phyloP scores from a whole-genome alignment of 2,888 invertebrate genomes.

The Odontothrips loti region DNA sequence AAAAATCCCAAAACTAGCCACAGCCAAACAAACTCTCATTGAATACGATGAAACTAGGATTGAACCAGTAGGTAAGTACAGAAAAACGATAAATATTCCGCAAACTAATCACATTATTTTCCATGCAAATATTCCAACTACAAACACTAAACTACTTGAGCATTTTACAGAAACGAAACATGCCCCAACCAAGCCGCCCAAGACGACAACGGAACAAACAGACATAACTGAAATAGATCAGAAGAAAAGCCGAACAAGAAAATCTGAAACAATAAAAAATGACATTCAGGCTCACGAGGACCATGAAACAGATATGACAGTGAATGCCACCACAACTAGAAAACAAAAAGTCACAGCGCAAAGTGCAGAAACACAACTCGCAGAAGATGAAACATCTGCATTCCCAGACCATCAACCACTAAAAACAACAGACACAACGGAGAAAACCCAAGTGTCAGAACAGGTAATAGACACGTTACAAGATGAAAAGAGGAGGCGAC shows the following conservation, averaged over 20 bases:
- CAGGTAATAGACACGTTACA: slow-evolving; percentile 27
- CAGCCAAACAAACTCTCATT: too few species aligned
- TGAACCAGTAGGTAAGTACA: background rate
- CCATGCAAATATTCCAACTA: too few species aligned
- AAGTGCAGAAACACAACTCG: slow-evolving; percentile 26
- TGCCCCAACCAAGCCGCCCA: slow-evolving; percentile 34
- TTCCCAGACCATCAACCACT: slow-evolving; percentile 8
- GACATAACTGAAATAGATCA: slow-evolving; percentile 13
- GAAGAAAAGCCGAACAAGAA: slow-evolving; percentile 28
- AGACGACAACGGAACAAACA: background rate
- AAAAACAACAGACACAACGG: slow-evolving; percentile 1
- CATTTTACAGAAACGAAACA: too few species aligned
- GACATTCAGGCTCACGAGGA: background rate
- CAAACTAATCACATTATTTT: too few species aligned
- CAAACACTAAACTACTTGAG: too few species aligned
- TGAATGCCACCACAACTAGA: background rate
- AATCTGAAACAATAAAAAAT: slow-evolving; percentile 29
- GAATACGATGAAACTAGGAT: too few species aligned
- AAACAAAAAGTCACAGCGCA: slow-evolving; percentile 32
- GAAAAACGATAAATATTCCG: slow-evolving; percentile 34
- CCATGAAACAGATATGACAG: background rate
- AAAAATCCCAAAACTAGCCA: too few species aligned
- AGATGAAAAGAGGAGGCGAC: slow-evolving; percentile 38
- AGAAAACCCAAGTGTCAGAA: slow-evolving; percentile 29
- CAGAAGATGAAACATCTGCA: slow-evolving; percentile 1